Evolutionary conservation across 2,113 vertebrate species (phyloP).

Genomic region (Indicator maculatus): DNA sequence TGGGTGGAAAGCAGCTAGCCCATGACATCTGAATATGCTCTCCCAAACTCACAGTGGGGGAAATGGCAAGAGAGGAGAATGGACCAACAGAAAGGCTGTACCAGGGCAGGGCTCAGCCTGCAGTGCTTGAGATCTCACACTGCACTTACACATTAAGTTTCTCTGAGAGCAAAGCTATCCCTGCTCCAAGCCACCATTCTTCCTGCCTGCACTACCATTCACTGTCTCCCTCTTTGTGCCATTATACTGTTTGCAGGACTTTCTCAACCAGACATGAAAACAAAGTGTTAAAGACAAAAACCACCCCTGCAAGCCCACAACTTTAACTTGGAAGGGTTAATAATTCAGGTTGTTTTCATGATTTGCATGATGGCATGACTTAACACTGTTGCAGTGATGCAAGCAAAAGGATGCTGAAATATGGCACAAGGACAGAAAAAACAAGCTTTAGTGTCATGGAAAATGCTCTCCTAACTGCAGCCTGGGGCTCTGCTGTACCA

Average conservation of each 20-base stretch:
- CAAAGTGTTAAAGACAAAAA: neutral
- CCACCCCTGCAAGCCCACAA: neutral
- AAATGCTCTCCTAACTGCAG: neutral
- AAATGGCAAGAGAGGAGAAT: neutral
- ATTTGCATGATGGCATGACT: neutral
- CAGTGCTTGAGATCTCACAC: neutral
- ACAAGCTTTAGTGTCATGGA: neutral
- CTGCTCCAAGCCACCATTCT: neutral
- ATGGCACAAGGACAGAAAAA: neutral
- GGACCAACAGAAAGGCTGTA: neutral
- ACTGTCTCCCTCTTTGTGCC: rapidly evolving
- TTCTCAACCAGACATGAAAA: neutral
- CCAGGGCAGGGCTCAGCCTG: neutral
- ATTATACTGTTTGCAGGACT: neutral
- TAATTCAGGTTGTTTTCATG: neutral
- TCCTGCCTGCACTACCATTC: neutral
- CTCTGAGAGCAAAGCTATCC: neutral
- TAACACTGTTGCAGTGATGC: neutral
- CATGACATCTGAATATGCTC: neutral
- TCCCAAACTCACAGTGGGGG: neutral
- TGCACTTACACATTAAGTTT: rapidly evolving
- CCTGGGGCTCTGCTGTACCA: neutral
- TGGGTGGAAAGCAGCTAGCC: neutral
- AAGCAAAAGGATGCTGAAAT: constrained; percentile 40
- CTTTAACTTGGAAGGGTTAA: neutral